Conservation (phyloP, 30 jellyfish, hydroid and myxozoan species). For the Cassiopea xamachana region DNA sequence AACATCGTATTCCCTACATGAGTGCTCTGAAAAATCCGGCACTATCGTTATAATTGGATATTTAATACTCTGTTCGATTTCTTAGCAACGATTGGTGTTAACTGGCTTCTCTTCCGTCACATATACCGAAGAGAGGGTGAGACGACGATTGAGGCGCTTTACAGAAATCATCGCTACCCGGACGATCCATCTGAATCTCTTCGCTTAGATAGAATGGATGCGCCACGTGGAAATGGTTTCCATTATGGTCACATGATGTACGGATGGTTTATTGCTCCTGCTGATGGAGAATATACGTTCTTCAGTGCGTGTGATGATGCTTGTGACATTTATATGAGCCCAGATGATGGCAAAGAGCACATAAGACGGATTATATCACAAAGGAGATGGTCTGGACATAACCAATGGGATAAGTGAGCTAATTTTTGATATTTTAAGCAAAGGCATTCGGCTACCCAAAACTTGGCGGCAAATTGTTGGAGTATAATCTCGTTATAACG, state of each 20-base stretch:
- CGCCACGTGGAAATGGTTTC: conserved; percentile 78
- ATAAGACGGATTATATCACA: conserved; percentile 90
- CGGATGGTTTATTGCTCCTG: conserved; percentile 96
- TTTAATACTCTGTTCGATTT: background rate
- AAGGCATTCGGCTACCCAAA: too few species aligned
- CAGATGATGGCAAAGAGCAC: conserved; percentile 98
- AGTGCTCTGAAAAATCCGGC: too few species aligned
- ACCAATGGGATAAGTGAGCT: conserved; percentile 98
- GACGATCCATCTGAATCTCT: conserved; percentile 68
- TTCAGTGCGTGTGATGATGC: conserved; percentile 98
- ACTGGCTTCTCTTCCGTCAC: conserved; percentile 77
- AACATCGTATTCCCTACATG: too few species aligned
- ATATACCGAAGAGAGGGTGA: conserved; percentile 88
- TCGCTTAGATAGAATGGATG: conserved; percentile 83
- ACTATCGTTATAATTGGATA: background rate
- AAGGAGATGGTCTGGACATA: conserved; percentile 94
- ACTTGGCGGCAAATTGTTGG: too few species aligned
- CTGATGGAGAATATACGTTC: conserved; percentile 96
- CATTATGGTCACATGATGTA: conserved; percentile 97
- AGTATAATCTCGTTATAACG: too few species aligned
- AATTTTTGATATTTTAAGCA: background rate
- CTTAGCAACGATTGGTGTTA: conserved; percentile 90
- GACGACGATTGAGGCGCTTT: conserved; percentile 89
- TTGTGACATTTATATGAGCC: conserved; percentile 97
- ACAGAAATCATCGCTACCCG: conserved; percentile 90